Base-by-base conservation (phyloP, 2,888 invertebrate species). In the Hedya salicella region DNA sequence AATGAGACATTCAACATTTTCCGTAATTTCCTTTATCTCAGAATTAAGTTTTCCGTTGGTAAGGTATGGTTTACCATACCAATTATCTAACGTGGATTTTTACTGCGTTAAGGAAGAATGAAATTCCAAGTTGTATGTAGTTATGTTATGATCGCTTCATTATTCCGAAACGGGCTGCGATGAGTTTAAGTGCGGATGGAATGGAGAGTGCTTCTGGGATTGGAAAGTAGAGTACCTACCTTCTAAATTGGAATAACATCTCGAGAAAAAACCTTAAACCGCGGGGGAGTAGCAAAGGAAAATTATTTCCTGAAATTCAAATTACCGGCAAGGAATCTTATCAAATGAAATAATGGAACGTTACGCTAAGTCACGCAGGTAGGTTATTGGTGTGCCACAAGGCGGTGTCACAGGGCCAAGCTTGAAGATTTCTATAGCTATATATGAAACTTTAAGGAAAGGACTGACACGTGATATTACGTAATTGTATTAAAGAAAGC, bases 401-500 rank as follows among this genome's bases (percentile, higher is more conserved):
- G 56, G 42, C 42, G 44, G 6, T 17, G 13, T 32, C 30, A 44
- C n/a, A 32, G 30, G 56, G 30, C 13, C 30, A 44, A 17, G 17
- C 6, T 17, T 2, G 48, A n/a, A 13, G 6, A n/a, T 13, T n/a
- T 21, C 13, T 13, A 48, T 21, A 21, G 25, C 6, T n/a, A 16
- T 56, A 3, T 30, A n/a, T 25, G 39, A 16, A 48, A 49, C n/a
- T 48, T 13, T 11, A 25, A 50, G 42, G 36, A 48, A 57, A 16
- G 30, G 42, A 56, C 59, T 46, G 44, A 52, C 39, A 65, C 61
- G 52, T 62, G 66, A 61, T 54, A 49, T 69, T 66, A 60, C 32
- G 70, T 69, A 69, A 69, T 52, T 25, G 66, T 69, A 69, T 75
- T 75, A 70, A 73, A 70, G 75, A 68, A 74, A 75, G 59, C 61